phyloP scores from a whole-genome alignment of 92 coral and sea anemone species.

The Diadumene lineata region DNA sequence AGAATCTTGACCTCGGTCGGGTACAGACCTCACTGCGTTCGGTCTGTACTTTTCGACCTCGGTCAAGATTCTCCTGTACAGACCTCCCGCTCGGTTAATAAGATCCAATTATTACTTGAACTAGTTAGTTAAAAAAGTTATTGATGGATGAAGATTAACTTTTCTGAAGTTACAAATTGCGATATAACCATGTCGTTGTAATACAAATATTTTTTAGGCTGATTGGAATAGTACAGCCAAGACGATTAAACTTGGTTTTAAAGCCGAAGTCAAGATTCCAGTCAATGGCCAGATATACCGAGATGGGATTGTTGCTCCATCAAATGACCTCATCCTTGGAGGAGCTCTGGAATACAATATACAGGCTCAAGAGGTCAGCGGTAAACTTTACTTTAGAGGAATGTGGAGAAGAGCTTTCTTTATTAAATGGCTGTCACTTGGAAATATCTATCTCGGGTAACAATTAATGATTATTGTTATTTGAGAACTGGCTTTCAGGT shows the following conservation, averaged over 20 bases:
- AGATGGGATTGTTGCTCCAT: constrained; percentile 85
- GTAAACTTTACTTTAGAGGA: constrained; percentile 86
- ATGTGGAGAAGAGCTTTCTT: constrained; percentile 88
- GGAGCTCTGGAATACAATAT: constrained; percentile 85
- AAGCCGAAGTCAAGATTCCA: constrained; percentile 87
- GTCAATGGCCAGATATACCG: constrained; percentile 88
- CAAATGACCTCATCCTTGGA: constrained; percentile 75
- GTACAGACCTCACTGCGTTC: too few species aligned
- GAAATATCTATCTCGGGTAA: constrained; percentile 87
- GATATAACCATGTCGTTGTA: too few species aligned
- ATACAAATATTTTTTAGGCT: constrained; percentile 51
- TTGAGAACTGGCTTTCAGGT: too few species aligned
- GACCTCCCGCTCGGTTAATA: too few species aligned
- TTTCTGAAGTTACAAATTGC: too few species aligned
- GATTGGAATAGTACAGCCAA: constrained; percentile 74
- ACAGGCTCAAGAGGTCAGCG: constrained; percentile 53
- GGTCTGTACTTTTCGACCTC: too few species aligned
- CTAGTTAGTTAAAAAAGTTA: too few species aligned
- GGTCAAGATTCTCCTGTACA: too few species aligned
- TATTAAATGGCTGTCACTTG: constrained; percentile 78
- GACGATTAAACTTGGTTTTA: constrained; percentile 77
- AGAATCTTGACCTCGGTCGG: too few species aligned
- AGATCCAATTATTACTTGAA: too few species aligned
- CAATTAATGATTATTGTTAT: background rate
- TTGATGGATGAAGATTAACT: too few species aligned